A percentile compares a stretch with the other conserved stretches of the same genome.
These are phyloP conservation scores for Homalodisca vitripennis DNA, from an alignment of 1,140 invertebrate genomes.

Conservation along the genomic window DNA sequence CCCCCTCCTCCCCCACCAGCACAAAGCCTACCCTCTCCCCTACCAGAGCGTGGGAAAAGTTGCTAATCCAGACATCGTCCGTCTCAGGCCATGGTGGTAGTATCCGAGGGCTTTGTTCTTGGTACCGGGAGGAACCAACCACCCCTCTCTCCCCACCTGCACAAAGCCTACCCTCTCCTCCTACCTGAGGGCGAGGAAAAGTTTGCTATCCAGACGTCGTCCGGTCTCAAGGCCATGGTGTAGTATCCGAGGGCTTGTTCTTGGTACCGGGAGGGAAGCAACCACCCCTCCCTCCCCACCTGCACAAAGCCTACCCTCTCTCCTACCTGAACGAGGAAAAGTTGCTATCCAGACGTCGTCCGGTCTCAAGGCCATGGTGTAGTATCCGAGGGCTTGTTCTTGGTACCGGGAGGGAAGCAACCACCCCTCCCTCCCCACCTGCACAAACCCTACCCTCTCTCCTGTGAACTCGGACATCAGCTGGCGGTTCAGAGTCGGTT, in stretches of 20 bases:
- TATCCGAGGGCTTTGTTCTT: constrained; percentile 64
- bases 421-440: constrained; percentile 70
- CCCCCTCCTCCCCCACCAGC: neutral
- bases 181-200: constrained; percentile 75
- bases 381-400: constrained; percentile 62
- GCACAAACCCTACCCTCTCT: constrained; percentile 66
- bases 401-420: constrained; percentile 65
- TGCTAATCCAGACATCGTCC: constrained; percentile 68
- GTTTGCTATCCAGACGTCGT: constrained; percentile 71
- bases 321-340: constrained; percentile 77
- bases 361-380: constrained; percentile 56
- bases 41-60: constrained; percentile 78
- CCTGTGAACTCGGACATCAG: constrained; percentile 46
- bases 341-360: constrained; percentile 70
- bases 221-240: constrained; percentile 53
- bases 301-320: constrained; percentile 68
- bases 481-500: neutral
- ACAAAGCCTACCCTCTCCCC: neutral
- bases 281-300: constrained; percentile 70
- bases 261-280: constrained; percentile 64
- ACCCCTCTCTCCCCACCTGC: constrained; percentile 69
- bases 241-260: constrained; percentile 64
- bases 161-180: constrained; percentile 70
- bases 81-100: constrained; percentile 51
- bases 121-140: constrained; percentile 66